A percentile compares a stretch with the other conserved stretches of the same genome.
Conservation (phyloP, 2,797 vertebrate species). For the Sebastes vulpes region DNA sequence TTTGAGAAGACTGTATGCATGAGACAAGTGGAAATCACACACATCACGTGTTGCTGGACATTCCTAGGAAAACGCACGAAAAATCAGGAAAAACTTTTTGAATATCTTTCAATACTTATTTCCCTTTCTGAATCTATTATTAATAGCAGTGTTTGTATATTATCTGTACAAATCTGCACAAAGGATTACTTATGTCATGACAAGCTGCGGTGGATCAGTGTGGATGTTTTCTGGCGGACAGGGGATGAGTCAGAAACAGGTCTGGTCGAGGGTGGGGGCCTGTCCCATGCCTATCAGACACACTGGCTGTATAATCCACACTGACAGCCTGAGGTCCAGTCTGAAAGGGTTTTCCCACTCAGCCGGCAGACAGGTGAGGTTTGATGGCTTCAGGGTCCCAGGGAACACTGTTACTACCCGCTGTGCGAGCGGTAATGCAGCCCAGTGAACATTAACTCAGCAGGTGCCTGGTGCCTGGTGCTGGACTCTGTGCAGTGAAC, state of each 20-base stretch:
- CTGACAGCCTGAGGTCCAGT: slow-evolving; percentile 53
- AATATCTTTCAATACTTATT: not conserved
- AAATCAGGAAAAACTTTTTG: too few relatives aligned
- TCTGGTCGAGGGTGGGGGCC: not conserved
- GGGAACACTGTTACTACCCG: slow-evolving; percentile 43
- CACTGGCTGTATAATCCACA: slow-evolving; percentile 50
- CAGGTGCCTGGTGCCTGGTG: slow-evolving; percentile 22
- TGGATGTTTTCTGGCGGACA: not conserved
- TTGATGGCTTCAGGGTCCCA: slow-evolving; percentile 39
- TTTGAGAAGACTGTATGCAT: not conserved
- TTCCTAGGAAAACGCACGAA: too few relatives aligned
- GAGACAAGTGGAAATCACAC: fast-evolving
- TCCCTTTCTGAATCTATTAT: not conserved
- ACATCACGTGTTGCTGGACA: not conserved
- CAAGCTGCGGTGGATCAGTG: not conserved
- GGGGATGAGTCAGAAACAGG: slow-evolving; percentile 22
- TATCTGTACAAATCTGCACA: not conserved
- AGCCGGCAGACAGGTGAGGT: slow-evolving; percentile 61
- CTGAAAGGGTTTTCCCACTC: slow-evolving; percentile 54
- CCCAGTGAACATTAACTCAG: slow-evolving; percentile 21
- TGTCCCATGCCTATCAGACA: slow-evolving; percentile 58
- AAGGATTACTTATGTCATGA: not conserved
- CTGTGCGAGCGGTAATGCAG: slow-evolving; percentile 7
- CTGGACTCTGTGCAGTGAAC: not conserved
- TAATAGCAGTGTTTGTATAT: not conserved